Evolutionary conservation across 23 tunicate genomes (phyloP), one percentile per base, ranked within the genome.

Genomic region (Diplosoma virens): DNA sequence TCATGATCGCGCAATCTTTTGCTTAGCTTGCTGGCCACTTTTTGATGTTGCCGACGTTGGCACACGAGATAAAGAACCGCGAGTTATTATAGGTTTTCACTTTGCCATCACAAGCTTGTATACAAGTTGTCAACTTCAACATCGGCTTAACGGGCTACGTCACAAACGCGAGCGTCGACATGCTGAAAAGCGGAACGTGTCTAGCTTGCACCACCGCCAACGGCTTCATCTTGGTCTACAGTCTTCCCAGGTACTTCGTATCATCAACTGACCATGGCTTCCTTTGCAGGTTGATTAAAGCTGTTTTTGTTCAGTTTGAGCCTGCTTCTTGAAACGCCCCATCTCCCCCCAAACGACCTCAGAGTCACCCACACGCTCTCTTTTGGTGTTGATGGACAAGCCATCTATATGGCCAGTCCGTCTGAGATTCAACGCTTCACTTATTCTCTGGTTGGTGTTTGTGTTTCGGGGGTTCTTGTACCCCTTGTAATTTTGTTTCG

Each of bases 391-490:
- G 79, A 82, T 28, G 88, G 73, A 32, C 87, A 82, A 52, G 79
- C 75, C 5, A 78, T 82, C 3, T 89, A 63, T 48, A 32, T 89
- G 82, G 55, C 84, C 22, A 77, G 47, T 27, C 84, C 88, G 47
- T 56, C 88, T 14, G 96, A 89, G 53, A 55, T 89, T 0, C 88
- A 89, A 61, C 37, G 96, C 32, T 31, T 89, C 25, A 71, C 83
- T 46, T 89, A 80, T 36, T 78, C 75, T 23, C 59, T 59, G 58
- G 89, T 84, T 37, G 68, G 76, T 23, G 65, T 58, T 58, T n/a
- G 65, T 11, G 14, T n/a, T 22, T n/a, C 21, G 7, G 65, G 6
- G 9, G 50, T 7, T 41, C 14, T 41, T 41, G 50, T 41, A 41
- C 9, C 14, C 14, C 14, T 41, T 41, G 14, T 41, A 7, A 14